Percentiles rank a stretch among this genome's conserved stretches.
Evolutionary conservation across 2,113 vertebrate genomes (phyloP).

Genomic region (Myotis davidii): DNA sequence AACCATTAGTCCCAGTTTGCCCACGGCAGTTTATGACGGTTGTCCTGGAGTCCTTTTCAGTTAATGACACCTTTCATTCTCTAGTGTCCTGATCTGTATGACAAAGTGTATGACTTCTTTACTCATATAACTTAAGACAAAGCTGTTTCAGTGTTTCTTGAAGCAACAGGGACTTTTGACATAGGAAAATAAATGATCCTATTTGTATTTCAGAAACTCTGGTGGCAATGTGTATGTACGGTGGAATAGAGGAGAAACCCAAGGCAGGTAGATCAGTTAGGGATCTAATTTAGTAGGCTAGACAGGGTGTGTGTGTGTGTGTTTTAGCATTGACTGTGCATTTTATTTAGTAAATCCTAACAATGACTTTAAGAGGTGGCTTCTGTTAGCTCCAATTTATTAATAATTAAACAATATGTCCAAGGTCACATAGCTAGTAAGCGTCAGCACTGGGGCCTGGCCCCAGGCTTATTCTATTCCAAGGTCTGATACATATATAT

Average conservation of each 20-base stretch:
- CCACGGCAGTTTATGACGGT: background rate
- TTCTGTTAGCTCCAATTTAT: background rate
- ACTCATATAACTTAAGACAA: background rate
- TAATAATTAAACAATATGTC: background rate
- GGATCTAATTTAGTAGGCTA: background rate
- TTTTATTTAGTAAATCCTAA: slow-evolving; percentile 6
- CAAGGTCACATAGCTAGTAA: background rate
- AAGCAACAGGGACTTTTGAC: background rate
- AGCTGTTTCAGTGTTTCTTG: background rate
- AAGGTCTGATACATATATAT: background rate
- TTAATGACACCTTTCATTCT: background rate
- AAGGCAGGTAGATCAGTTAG: background rate
- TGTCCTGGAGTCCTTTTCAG: background rate
- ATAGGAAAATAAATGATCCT: background rate
- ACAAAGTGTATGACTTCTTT: background rate
- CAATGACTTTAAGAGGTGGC: background rate
- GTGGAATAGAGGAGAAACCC: background rate
- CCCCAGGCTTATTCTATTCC: background rate
- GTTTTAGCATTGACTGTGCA: background rate
- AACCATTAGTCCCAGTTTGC: background rate
- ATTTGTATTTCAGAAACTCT: background rate
- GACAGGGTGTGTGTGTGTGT: background rate
- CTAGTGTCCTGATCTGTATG: background rate
- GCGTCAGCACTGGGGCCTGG: background rate
- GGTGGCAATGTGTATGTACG: too few species aligned